A percentile compares a stretch with the other conserved stretches of the same genome.
Evolutionary conservation across 37 sponge, comb jelly and placozoan species (phyloP).

Genomic region (Spongilla lacustris): DNA sequence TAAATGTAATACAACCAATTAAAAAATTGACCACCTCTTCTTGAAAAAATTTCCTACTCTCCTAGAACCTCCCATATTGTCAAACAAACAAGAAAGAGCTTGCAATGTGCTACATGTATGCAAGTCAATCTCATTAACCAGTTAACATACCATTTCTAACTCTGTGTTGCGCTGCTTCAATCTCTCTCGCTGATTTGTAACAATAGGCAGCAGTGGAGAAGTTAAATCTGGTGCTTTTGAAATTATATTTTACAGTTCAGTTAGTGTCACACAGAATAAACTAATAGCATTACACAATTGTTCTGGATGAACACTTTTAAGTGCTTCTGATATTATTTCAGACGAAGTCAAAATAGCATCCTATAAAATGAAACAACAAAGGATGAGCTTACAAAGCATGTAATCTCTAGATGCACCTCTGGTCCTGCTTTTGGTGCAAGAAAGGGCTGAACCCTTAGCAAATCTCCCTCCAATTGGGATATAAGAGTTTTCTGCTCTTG

Average conservation of each 20-base stretch:
- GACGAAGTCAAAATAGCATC: conserved; percentile 31
- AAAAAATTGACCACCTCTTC: too few relatives aligned
- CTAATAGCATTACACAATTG: background rate
- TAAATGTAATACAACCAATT: too few relatives aligned
- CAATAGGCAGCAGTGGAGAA: conserved; percentile 84
- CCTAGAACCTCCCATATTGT: too few relatives aligned
- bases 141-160: conserved; percentile 75
- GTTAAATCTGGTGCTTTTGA: background rate
- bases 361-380: background rate
- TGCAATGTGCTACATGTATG: too few relatives aligned
- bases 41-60: too few relatives aligned
- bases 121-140: too few relatives aligned
- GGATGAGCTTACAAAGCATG: background rate
- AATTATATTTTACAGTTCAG: background rate
- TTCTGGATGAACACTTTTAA: conserved; percentile 30
- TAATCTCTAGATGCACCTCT: background rate
- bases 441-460: conserved; percentile 65
- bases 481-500: conserved; percentile 73
- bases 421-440: conserved; percentile 36
- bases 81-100: too few relatives aligned
- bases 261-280: background rate
- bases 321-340: conserved; percentile 51
- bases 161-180: conserved; percentile 85
- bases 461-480: conserved; percentile 84
- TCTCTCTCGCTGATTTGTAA: conserved; percentile 94